Conservation (phyloP, 2,888 invertebrate genomes). For the Seladonia tumulorum region DNA sequence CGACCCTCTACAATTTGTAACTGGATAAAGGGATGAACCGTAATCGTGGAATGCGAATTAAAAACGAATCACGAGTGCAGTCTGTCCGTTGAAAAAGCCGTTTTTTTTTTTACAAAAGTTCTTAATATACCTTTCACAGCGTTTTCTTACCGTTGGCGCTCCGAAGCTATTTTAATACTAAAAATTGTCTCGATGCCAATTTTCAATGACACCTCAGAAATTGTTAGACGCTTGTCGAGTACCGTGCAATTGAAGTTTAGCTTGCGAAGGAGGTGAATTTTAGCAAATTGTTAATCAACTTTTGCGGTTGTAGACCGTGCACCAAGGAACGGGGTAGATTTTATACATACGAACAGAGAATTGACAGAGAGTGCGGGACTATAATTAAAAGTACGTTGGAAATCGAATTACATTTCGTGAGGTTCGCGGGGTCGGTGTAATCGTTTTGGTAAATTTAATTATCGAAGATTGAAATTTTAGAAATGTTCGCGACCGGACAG, state of each 20-base stretch:
- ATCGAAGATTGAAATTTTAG: conserved; percentile 33
- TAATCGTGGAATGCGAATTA: neutral
- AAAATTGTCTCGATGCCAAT: too few relatives aligned
- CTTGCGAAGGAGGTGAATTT: neutral
- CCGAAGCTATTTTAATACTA: too few relatives aligned
- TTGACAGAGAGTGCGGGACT: conserved; percentile 14
- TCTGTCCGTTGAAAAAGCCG: too few relatives aligned
- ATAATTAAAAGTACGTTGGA: conserved; percentile 44
- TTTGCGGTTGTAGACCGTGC: neutral
- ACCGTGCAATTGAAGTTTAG: too few relatives aligned
- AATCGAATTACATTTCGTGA: conserved; percentile 33
- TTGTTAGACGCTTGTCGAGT: too few relatives aligned
- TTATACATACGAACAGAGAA: neutral
- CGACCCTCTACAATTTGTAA: neutral
- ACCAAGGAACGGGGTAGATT: too few relatives aligned
- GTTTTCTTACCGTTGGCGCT: too few relatives aligned
- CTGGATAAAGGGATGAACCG: conserved; percentile 6
- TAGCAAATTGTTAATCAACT: neutral
- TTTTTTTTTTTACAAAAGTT: too few relatives aligned
- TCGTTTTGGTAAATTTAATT: conserved; percentile 50
- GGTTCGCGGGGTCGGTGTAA: conserved; percentile 25
- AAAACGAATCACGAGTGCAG: neutral
- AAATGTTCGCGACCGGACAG: conserved; percentile 9
- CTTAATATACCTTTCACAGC: too few relatives aligned
- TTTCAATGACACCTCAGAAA: too few relatives aligned